phyloP scores from a whole-genome alignment of 2,113 vertebrate genomes.

The Sisor rabdophorus region DNA sequence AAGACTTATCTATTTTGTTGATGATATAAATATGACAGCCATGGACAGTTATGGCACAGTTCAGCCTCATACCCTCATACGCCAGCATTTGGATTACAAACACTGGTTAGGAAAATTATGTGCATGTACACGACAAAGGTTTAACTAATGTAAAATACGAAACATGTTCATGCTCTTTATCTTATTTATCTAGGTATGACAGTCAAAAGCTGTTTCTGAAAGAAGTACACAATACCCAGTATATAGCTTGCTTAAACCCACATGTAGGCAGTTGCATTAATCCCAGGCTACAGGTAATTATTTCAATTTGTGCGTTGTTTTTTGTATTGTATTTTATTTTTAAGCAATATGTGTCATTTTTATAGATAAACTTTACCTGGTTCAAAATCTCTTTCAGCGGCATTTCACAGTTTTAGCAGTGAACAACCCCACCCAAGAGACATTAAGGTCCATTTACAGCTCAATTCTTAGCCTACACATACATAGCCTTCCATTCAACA shows the following conservation, averaged over 20 bases:
- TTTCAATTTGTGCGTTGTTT: slow-evolving; percentile 21
- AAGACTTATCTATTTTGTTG: slow-evolving; percentile 73
- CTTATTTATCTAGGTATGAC: slow-evolving; percentile 66
- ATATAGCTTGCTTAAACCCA: slow-evolving; percentile 78
- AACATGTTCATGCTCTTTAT: background rate
- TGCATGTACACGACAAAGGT: background rate
- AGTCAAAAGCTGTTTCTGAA: slow-evolving; percentile 75
- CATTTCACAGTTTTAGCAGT: slow-evolving; percentile 79
- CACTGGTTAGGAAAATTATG: slow-evolving; percentile 66
- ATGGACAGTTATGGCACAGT: slow-evolving; percentile 70
- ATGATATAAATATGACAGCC: slow-evolving; percentile 77
- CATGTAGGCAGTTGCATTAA: slow-evolving; percentile 77
- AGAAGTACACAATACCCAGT: slow-evolving; percentile 76
- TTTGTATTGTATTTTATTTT: background rate
- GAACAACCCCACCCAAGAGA: slow-evolving; percentile 69
- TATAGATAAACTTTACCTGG: background rate
- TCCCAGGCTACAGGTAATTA: slow-evolving; percentile 74
- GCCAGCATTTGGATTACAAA: slow-evolving; percentile 72
- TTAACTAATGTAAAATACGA: background rate
- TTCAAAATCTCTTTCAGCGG: slow-evolving; percentile 61
- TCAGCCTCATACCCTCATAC: slow-evolving; percentile 71
- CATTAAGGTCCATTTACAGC: slow-evolving; percentile 70
- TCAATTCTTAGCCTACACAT: slow-evolving; percentile 71
- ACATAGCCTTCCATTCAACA: slow-evolving; percentile 63
- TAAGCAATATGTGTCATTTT: no score